phyloP scores from a whole-genome alignment of 2,113 vertebrate genomes.

The Percina caprodes region DNA sequence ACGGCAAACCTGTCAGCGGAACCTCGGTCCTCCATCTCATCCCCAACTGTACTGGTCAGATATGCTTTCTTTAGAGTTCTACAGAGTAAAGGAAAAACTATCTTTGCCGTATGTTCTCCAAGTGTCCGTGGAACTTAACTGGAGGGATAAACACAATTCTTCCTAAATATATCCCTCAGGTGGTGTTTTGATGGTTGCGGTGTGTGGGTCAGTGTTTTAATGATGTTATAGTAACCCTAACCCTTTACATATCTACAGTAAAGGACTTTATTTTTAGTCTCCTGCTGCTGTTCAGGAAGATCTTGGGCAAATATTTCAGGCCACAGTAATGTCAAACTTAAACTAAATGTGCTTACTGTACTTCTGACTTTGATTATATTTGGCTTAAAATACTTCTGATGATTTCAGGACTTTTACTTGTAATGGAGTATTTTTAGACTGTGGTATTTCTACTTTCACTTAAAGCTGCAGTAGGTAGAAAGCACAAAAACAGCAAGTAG shows the following conservation, averaged over 20 bases:
- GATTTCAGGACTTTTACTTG: too few relatives aligned
- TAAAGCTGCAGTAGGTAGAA: too few relatives aligned
- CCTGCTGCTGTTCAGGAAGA: not conserved
- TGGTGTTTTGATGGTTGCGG: too few relatives aligned
- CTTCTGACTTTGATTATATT: too few relatives aligned
- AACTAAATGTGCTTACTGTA: not conserved
- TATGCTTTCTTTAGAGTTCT: not conserved
- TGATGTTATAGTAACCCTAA: too few relatives aligned
- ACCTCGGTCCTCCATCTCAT: slow-evolving; percentile 71
- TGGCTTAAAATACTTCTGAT: too few relatives aligned
- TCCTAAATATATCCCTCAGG: not conserved
- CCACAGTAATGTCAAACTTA: not conserved
- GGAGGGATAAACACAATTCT: too few relatives aligned
- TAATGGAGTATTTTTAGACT: too few relatives aligned
- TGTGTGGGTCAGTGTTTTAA: too few relatives aligned
- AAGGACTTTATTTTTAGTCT: not conserved
- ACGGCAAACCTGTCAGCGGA: slow-evolving; percentile 79
- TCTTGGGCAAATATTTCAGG: not conserved
- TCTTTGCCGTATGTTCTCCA: not conserved
- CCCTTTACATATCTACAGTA: not conserved
- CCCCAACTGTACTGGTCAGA: slow-evolving; percentile 79
- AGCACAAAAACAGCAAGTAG: too few relatives aligned
- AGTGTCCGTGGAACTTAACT: too few relatives aligned
- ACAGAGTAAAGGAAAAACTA: not conserved
- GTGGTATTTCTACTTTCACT: too few relatives aligned